Base-by-base conservation (phyloP, 2,113 vertebrate genomes). In the Hirundichthys speculiger region DNA sequence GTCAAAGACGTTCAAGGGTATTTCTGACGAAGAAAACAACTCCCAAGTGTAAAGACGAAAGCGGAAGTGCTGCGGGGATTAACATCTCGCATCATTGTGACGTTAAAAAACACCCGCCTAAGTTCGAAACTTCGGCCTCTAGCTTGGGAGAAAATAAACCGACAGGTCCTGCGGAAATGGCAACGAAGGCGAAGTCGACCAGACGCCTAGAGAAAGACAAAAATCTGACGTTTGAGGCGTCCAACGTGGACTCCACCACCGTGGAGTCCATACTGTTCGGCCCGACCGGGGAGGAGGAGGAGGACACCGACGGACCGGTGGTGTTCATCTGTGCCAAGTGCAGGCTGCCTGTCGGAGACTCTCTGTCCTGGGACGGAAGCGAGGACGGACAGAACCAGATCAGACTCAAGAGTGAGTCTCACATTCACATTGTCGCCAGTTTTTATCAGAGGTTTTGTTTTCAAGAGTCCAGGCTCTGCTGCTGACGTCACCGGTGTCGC, bases 291-390 rank as follows among this genome's bases (percentile, higher is more conserved):
- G 79, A 83, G 68, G 49, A 63, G 0, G 76, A 68, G 1, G 72
- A 84, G 25, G 8, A 3, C 2, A 57, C 34, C 1, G 91, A 93
- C 21, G 75, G 63, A 2, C 90, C 89, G 0, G 85, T 84, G 0
- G 86, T 93, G 11, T 93, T 93, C 57, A 69, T 91, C 66, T 93
- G 92, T 42, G 86, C 65, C 2, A 88, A 86, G 16, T 93, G 92
- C 73, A 86, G 72, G 34, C 16, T 90, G 3, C 86, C 88, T 1
- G 73, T 92, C 0, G 92, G 92, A 0, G 92, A 93, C 38, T 92
- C 92, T 3, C 1, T 89, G 62, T 84, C 87, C 12, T 93, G 92
- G 92, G 90, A 87, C 13, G 92, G 91, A 42, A 84, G 73, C 39
- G 92, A 93, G n/a, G 85, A 90, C 3, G 55, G 49, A 2, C 63